Evolutionary conservation across 1,140 invertebrate species (phyloP).

Genomic region (Drosophila orosa): DNA sequence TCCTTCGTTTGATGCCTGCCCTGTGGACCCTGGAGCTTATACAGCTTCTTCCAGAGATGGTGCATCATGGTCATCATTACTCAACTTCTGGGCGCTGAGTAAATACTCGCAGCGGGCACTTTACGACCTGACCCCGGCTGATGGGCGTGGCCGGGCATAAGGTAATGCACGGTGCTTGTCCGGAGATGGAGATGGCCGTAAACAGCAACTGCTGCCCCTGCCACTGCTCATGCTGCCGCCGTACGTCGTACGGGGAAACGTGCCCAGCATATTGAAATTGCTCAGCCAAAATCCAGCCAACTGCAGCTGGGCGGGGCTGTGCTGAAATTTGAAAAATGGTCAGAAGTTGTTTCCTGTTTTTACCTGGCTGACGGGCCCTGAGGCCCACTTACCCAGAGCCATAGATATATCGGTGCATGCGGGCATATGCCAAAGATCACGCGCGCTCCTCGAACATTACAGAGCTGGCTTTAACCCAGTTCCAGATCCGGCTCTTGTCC

Average conservation of each 20-base stretch:
- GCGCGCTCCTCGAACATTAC: constrained; percentile 42
- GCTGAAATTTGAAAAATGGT: constrained; percentile 63
- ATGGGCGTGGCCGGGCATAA: constrained; percentile 39
- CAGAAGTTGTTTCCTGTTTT: constrained; percentile 57
- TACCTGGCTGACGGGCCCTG: constrained; percentile 46
- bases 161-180: constrained; percentile 37
- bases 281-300: constrained; percentile 33
- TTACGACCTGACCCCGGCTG: constrained; percentile 46
- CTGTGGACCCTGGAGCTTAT: not conserved
- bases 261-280: constrained; percentile 59
- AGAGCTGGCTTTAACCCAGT: constrained; percentile 52
- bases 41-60: constrained; percentile 6
- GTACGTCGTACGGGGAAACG: constrained; percentile 28
- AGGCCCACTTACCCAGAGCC: constrained; percentile 48
- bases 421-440: constrained; percentile 62
- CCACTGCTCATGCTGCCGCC: constrained; percentile 19
- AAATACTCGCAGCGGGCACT: constrained; percentile 53
- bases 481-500: constrained; percentile 18
- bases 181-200: constrained; percentile 46
- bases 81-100: constrained; percentile 58
- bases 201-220: constrained; percentile 52
- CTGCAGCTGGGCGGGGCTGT: constrained; percentile 21
- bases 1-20: constrained; percentile 26
- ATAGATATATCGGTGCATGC: constrained; percentile 34
- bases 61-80: constrained; percentile 65